These are phyloP conservation scores for Numida meleagris DNA, from an alignment of 2,113 vertebrate species.

Conservation along the genomic window DNA sequence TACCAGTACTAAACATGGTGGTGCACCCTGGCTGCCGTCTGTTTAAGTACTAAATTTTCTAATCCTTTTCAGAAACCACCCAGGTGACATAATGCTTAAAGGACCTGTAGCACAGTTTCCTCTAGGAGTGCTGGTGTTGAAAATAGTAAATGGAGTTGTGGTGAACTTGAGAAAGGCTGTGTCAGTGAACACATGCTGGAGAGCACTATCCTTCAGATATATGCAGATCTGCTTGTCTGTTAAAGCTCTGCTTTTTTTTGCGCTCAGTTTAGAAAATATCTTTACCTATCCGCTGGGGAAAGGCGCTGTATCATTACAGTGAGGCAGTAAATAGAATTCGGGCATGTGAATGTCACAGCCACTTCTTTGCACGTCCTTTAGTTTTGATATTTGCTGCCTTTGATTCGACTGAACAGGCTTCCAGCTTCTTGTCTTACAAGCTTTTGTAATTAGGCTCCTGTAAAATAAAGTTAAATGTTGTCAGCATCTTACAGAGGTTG, in stretches of 20 bases:
- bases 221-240: not conserved
- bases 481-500: not conserved
- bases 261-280: not conserved
- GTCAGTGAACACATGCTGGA: not conserved
- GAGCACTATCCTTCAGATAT: not conserved
- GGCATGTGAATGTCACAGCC: accelerated
- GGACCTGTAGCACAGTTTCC: not conserved
- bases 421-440: not conserved
- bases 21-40: not conserved
- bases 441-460: not conserved
- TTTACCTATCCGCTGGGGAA: not conserved
- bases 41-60: not conserved
- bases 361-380: not conserved
- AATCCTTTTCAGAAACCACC: not conserved
- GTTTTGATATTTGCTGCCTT: not conserved
- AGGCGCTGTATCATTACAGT: not conserved
- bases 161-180: not conserved
- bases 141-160: not conserved
- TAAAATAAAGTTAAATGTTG: not conserved
- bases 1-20: not conserved
- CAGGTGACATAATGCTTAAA: not conserved
- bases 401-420: not conserved
- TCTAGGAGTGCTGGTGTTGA: not conserved
- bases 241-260: not conserved
- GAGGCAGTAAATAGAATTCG: not conserved